These are phyloP conservation scores for Oppia nitens DNA, from an alignment of 1,140 invertebrate genomes.

Conservation along the genomic window DNA sequence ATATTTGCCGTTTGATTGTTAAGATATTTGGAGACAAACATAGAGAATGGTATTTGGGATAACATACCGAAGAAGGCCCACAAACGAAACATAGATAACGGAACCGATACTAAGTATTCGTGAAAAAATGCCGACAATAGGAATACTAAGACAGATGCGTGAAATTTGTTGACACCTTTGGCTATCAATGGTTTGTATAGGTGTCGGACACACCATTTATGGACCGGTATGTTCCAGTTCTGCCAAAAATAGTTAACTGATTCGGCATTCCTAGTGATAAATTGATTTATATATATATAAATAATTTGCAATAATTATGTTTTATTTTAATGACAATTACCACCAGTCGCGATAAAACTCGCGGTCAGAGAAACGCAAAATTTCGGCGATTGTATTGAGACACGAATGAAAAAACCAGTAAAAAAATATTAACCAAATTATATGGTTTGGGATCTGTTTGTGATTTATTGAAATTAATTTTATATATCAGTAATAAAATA, in stretches of 20 bases:
- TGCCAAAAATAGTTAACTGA: slow-evolving; percentile 93
- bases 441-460: slow-evolving; percentile 80
- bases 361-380: slow-evolving; percentile 86
- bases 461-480: neutral
- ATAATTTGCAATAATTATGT: neutral
- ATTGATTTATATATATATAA: neutral
- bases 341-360: slow-evolving; percentile 98
- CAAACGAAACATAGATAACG: slow-evolving; percentile 84
- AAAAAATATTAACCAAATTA: slow-evolving; percentile 93
- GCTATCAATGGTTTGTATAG: slow-evolving; percentile 80
- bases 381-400: slow-evolving; percentile 80
- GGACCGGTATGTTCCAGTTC: slow-evolving; percentile 95
- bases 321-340: neutral
- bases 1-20: slow-evolving; percentile 30
- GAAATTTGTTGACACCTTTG: slow-evolving; percentile 44
- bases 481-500: neutral
- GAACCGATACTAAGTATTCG: slow-evolving; percentile 90
- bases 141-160: slow-evolving; percentile 71
- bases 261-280: slow-evolving; percentile 52
- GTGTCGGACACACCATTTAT: slow-evolving; percentile 68
- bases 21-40: slow-evolving; percentile 18
- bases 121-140: slow-evolving; percentile 95
- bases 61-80: slow-evolving; percentile 98
- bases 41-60: slow-evolving; percentile 31
- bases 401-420: slow-evolving; percentile 91